A percentile compares a stretch with the other conserved stretches of the same genome.
Conservation (phyloP, 2,888 invertebrate species). For the Ariolimax columbianus region DNA sequence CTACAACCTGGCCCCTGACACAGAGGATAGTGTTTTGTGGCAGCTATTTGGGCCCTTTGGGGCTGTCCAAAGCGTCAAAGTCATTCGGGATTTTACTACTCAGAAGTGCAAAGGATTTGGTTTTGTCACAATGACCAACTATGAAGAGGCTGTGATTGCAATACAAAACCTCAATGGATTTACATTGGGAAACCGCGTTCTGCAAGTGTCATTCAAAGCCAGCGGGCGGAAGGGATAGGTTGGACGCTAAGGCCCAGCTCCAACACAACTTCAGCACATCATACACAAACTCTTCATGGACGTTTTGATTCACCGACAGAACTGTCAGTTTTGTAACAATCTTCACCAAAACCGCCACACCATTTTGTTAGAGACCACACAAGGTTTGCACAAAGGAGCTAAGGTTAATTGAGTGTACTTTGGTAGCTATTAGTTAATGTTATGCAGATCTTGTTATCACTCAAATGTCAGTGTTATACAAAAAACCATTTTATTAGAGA, state of each 20-base stretch:
- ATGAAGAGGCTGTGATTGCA: constrained; percentile 96
- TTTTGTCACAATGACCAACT: constrained; percentile 98
- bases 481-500: no score
- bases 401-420: no score
- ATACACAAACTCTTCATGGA: neutral
- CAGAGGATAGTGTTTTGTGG: constrained; percentile 94
- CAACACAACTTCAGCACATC: neutral
- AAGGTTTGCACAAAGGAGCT: neutral
- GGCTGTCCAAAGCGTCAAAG: constrained; percentile 97
- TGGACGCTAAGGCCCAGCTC: neutral
- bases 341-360: neutral
- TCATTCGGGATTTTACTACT: constrained; percentile 95
- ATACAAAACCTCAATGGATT: constrained; percentile 97
- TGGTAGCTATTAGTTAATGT: no score
- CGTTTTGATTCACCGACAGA: neutral
- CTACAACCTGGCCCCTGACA: constrained; percentile 93
- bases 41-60: constrained; percentile 98
- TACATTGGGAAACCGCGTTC: constrained; percentile 94
- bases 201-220: constrained; percentile 98
- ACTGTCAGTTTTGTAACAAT: neutral
- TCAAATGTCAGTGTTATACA: no score
- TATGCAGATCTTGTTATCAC: no score
- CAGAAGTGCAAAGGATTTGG: constrained; percentile 99
- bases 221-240: constrained; percentile 82
- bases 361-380: neutral